Base-by-base conservation (phyloP, 2,888 invertebrate genomes). In the Lycocerus yunnanus region DNA sequence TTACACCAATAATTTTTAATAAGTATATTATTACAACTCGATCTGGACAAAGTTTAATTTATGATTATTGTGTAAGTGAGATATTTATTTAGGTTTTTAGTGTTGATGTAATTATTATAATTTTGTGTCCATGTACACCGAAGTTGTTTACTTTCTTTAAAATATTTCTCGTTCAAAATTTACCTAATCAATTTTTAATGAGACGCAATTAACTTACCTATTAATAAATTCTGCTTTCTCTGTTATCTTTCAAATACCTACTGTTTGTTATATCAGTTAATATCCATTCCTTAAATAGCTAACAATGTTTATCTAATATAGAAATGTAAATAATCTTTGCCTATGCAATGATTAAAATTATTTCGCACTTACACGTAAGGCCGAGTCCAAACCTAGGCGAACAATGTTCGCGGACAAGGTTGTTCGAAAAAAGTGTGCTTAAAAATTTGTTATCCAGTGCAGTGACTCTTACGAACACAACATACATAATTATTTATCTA, bases 181-280 rank as follows among this genome's bases (percentile, higher is more conserved):
- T 63, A 63, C n/a, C 4, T 18, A 63, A 63, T 63, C 61, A 63
- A 63, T 18, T 63, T 63, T 63, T 63, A 63, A 63, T 63, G 15
- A n/a, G n/a, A 18, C 15, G 61, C n/a, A 63, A 18, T 63, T 63
- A 63, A 15, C 18, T 63, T 63, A 18, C 18, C 18, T 18, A 63
- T 18, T 63, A 18, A 63, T 63, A 63, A n/a, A 27, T 11, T 18
- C 61, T 15, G n/a, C 61, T 63, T 18, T 63, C 18, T 63, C 61
- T 63, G 61, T 63, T 63, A 63, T 63, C 61, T 63, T 63, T 43
- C 43, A n/a, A 21, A 21, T 21, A 9, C n/a, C n/a, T 10, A 24
- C n/a, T 43, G n/a, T 43, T 43, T 43, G 8, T 43, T 43, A 4
- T 43, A 43, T n/a, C n/a, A 43, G 43, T 43, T n/a, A 13, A 43